A percentile compares a stretch with the other conserved stretches of the same genome.
Conservation (phyloP, 2,888 invertebrate genomes). For the Limnephilus marmoratus region DNA sequence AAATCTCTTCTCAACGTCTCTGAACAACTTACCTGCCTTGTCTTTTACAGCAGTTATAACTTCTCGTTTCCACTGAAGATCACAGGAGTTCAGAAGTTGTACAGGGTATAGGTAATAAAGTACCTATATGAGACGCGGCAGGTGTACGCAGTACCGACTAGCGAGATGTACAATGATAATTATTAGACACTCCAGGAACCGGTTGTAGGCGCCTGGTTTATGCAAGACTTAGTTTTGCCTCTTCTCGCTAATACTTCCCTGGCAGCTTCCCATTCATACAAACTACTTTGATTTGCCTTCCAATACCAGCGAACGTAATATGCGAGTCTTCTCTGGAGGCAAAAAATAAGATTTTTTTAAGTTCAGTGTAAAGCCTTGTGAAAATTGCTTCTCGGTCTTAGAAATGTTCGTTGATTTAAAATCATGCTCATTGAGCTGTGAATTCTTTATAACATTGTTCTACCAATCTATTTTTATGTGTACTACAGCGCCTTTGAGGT, state of each 20-base stretch:
- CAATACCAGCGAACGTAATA: not conserved
- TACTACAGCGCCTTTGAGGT: too few species aligned
- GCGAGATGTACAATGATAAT: conserved; percentile 11
- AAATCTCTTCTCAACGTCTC: not conserved
- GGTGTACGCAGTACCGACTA: conserved; percentile 21
- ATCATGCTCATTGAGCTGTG: not conserved
- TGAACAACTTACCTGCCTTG: not conserved
- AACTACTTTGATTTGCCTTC: not conserved
- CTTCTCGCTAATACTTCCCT: not conserved
- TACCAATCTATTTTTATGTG: too few species aligned
- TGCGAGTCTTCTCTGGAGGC: not conserved
- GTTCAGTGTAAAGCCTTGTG: too few species aligned
- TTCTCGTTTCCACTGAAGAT: not conserved
- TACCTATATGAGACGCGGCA: conserved; percentile 11
- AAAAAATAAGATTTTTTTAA: not conserved
- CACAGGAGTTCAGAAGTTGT: conserved; percentile 24
- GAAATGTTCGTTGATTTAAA: not conserved
- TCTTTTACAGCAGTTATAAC: not conserved
- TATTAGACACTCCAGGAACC: conserved; percentile 27
- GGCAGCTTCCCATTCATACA: not conserved
- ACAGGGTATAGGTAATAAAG: not conserved
- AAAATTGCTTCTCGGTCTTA: not conserved
- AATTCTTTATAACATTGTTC: not conserved
- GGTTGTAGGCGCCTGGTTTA: conserved; percentile 35
- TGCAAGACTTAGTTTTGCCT: not conserved